Percentiles rank a stretch among this genome's conserved stretches.
Evolutionary conservation across 1,140 invertebrate genomes (phyloP).

Genomic region (Agrilus planipennis): DNA sequence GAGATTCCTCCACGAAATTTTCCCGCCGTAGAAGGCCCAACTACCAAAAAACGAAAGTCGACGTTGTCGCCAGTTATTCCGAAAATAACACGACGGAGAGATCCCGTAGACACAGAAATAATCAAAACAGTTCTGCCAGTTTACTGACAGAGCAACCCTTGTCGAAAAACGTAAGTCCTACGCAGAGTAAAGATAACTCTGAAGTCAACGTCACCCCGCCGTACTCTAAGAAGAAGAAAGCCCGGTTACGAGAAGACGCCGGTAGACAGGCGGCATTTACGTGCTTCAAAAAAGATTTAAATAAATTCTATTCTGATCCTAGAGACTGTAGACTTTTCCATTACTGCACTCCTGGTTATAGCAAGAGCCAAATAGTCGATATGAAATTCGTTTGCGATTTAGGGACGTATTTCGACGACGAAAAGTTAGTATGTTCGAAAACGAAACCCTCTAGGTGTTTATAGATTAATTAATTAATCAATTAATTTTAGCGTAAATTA

Average conservation of each 20-base stretch:
- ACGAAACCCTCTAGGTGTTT: slow-evolving; percentile 27
- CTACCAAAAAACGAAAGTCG: too few relatives aligned
- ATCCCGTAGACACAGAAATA: background rate
- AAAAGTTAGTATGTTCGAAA: slow-evolving; percentile 39
- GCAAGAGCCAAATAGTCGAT: slow-evolving; percentile 41
- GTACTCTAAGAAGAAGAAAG: slow-evolving; percentile 12
- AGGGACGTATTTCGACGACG: slow-evolving; percentile 42
- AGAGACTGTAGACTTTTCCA: slow-evolving; percentile 47
- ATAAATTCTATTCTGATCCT: slow-evolving; percentile 44
- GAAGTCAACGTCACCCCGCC: slow-evolving; percentile 23
- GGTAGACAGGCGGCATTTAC: slow-evolving; percentile 35
- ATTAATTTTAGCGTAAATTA: slow-evolving; percentile 4
- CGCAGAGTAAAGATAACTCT: slow-evolving; percentile 18
- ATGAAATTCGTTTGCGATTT: slow-evolving; percentile 48
- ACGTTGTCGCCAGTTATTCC: too few relatives aligned
- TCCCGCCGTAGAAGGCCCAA: too few relatives aligned
- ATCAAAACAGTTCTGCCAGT: background rate
- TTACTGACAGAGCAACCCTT: slow-evolving; percentile 25
- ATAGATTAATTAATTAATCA: slow-evolving; percentile 13
- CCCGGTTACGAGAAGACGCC: slow-evolving; percentile 14
- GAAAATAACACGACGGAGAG: too few relatives aligned
- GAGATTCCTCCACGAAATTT: too few relatives aligned
- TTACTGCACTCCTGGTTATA: slow-evolving; percentile 47
- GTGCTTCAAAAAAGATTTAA: slow-evolving; percentile 41
- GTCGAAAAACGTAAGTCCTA: slow-evolving; percentile 27